These are phyloP conservation scores for Schizothorax lantsangensis DNA, from an alignment of 2,797 vertebrate genomes.

Conservation along the genomic window DNA sequence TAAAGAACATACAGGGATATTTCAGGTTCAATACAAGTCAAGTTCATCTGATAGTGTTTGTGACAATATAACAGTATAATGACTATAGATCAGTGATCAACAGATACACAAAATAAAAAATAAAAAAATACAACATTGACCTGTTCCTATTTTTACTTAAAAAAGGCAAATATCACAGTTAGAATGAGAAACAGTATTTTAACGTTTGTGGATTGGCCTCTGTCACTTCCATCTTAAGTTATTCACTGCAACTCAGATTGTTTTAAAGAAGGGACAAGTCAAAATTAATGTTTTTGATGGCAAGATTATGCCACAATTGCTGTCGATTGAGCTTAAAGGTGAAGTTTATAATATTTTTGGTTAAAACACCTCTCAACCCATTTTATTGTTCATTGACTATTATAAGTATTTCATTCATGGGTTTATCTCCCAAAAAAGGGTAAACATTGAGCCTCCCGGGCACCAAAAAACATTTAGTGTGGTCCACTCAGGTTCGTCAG, in stretches of 20 bases:
- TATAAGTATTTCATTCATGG: too few relatives aligned
- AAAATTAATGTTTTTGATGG: neutral
- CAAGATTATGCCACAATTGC: neutral
- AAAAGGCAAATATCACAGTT: neutral
- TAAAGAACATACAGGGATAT: neutral
- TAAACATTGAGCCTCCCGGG: too few relatives aligned
- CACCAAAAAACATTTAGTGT: too few relatives aligned
- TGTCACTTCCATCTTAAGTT: neutral
- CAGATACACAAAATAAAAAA: neutral
- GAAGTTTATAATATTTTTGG: neutral
- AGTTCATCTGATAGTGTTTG: neutral
- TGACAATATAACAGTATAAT: neutral
- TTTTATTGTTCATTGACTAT: too few relatives aligned
- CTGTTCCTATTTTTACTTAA: neutral
- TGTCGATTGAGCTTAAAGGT: neutral
- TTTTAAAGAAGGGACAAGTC: neutral
- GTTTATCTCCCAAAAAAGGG: too few relatives aligned
- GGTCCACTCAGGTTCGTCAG: too few relatives aligned
- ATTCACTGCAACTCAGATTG: too few relatives aligned
- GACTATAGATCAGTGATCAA: neutral
- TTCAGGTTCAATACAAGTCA: neutral
- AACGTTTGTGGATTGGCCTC: neutral
- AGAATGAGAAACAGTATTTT: neutral
- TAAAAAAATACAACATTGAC: fast-evolving
- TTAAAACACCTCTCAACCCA: too few relatives aligned